These are phyloP conservation scores for Drosophila biarmipes DNA, from an alignment of 1,140 invertebrate species.

Conservation along the genomic window DNA sequence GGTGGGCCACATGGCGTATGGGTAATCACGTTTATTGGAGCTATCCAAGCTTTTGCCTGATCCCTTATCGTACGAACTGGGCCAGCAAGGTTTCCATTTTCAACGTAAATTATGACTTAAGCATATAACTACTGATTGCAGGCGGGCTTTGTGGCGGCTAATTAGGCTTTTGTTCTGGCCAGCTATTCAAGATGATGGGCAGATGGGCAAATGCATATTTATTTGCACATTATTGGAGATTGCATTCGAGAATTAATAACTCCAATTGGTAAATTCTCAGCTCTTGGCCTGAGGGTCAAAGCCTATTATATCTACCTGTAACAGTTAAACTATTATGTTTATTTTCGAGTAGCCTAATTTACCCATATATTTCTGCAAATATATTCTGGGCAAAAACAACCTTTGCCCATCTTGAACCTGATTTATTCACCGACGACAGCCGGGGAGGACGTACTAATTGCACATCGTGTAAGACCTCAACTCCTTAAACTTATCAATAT, in stretches of 20 bases:
- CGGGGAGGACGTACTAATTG: conserved; percentile 24
- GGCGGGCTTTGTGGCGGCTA: not conserved
- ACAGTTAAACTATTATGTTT: no score
- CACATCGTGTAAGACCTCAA: conserved; percentile 2
- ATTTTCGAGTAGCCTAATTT: not conserved
- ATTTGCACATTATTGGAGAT: conserved; percentile 32
- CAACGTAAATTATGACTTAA: conserved; percentile 61
- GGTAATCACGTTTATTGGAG: conserved; percentile 65
- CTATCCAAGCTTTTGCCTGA: conserved; percentile 34
- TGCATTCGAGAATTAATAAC: conserved; percentile 10
- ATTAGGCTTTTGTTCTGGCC: conserved; percentile 26
- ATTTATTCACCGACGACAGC: conserved; percentile 26
- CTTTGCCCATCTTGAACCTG: not conserved
- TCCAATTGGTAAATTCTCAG: not conserved
- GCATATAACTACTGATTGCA: conserved; percentile 21
- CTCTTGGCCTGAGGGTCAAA: not conserved
- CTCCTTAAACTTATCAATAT: conserved; percentile 53
- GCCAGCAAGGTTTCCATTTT: conserved; percentile 51
- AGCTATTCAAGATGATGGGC: conserved; percentile 33
- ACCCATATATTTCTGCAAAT: not conserved
- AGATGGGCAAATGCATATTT: conserved; percentile 51
- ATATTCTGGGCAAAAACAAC: not conserved
- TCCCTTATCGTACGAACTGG: conserved; percentile 29
- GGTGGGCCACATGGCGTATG: conserved; percentile 43
- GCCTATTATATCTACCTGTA: no score